Evolutionary conservation across 2,113 vertebrate genomes (phyloP).

Genomic region (Cheirogaleus medius): DNA sequence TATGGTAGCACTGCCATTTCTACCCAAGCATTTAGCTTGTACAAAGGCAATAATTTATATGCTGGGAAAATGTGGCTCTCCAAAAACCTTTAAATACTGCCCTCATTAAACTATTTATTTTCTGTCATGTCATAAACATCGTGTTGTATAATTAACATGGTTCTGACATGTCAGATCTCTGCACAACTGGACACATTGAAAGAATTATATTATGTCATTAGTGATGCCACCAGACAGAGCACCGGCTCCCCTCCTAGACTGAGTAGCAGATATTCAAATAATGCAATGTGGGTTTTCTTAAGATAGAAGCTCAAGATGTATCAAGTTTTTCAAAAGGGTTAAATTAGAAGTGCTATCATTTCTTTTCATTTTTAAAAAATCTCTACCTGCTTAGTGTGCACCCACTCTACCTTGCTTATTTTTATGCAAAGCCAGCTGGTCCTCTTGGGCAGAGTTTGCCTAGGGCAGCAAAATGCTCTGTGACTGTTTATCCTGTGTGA

Average conservation of each 20-base stretch:
- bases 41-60: background rate
- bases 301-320: background rate
- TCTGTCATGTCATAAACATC: conserved; percentile 2
- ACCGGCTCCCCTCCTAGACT: background rate
- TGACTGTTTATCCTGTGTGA: background rate
- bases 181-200: background rate
- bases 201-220: background rate
- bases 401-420: conserved; percentile 26
- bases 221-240: background rate
- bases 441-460: conserved; percentile 33
- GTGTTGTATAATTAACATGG: background rate
- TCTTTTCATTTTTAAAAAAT: background rate
- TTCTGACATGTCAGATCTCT: background rate
- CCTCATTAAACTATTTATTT: conserved; percentile 12
- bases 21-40: conserved; percentile 25
- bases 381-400: background rate
- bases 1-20: background rate
- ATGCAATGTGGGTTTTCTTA: background rate
- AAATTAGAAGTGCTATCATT: background rate
- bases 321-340: background rate
- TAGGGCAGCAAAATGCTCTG: conserved; percentile 20
- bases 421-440: conserved; percentile 47
- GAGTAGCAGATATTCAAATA: background rate
- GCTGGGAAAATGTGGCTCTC: background rate
- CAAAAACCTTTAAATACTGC: background rate